Evolutionary conservation across 2,797 vertebrate genomes (phyloP).

Genomic region (Adelosebastes latens): DNA sequence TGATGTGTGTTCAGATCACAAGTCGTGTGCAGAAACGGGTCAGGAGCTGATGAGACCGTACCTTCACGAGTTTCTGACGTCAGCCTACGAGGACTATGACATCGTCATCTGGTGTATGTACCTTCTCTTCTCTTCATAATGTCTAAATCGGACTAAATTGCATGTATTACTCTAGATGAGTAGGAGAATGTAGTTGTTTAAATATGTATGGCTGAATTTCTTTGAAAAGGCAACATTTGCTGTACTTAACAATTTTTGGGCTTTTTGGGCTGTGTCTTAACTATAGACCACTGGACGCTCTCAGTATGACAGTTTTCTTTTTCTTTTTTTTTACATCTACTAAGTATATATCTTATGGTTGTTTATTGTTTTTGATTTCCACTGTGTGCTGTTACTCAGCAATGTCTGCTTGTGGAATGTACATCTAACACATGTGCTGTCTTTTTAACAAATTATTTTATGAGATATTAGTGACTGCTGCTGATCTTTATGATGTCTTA

Average conservation of each 20-base stretch:
- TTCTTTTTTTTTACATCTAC: neutral
- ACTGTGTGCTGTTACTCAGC: neutral
- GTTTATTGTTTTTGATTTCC: neutral
- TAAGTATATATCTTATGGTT: neutral
- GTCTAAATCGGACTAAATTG: neutral
- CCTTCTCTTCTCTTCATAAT: neutral
- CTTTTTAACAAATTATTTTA: too few relatives aligned
- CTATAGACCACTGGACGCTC: neutral
- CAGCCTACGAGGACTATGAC: conserved; percentile 98
- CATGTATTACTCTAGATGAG: neutral
- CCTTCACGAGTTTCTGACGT: conserved; percentile 97
- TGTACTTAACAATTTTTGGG: neutral
- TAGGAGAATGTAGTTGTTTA: neutral
- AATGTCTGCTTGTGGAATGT: neutral
- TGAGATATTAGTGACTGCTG: too few relatives aligned
- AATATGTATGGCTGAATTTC: neutral
- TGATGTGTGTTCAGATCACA: conserved; percentile 88
- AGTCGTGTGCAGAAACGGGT: conserved; percentile 98
- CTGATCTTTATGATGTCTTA: too few relatives aligned
- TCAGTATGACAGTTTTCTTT: too few relatives aligned
- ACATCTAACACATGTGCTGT: neutral
- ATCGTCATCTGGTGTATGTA: conserved; percentile 99
- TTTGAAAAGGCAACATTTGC: neutral
- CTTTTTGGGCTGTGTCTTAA: neutral
- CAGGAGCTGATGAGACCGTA: conserved; percentile 98